phyloP scores from a whole-genome alignment of 1,140 invertebrate genomes.

The Drosophila teissieri region DNA sequence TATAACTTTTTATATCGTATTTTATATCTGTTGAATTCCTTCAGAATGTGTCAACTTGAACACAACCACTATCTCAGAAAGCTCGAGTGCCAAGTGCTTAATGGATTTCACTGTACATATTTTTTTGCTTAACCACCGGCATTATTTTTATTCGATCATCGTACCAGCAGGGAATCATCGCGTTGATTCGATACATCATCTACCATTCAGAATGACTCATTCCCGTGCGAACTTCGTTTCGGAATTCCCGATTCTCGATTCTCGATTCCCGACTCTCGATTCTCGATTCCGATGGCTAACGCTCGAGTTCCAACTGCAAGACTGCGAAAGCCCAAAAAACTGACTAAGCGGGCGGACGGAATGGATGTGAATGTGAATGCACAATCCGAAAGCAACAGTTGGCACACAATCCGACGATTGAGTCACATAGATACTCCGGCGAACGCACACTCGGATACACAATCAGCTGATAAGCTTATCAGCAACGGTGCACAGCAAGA shows the following conservation, averaged over 20 bases:
- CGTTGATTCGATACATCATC: slow-evolving; percentile 65
- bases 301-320: slow-evolving; percentile 39
- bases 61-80: background rate
- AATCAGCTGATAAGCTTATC: slow-evolving; percentile 74
- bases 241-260: too few relatives aligned
- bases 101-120: background rate
- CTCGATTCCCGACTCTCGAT: background rate
- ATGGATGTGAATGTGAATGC: slow-evolving; percentile 42
- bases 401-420: slow-evolving; percentile 24
- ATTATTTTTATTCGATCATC: slow-evolving; percentile 1
- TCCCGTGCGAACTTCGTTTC: slow-evolving; percentile 13
- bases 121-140: background rate
- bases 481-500: slow-evolving; percentile 24
- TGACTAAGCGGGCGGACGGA: slow-evolving; percentile 54
- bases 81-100: background rate
- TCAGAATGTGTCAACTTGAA: background rate
- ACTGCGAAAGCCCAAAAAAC: slow-evolving; percentile 17
- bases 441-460: slow-evolving; percentile 5
- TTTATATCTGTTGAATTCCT: background rate
- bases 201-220: slow-evolving; percentile 59
- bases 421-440: slow-evolving; percentile 8
- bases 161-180: slow-evolving; percentile 73
- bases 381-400: slow-evolving; percentile 34
- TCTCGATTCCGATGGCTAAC: slow-evolving; percentile 6
- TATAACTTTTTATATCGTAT: background rate